Evolutionary conservation across 2,113 vertebrate species (phyloP).

Genomic region (Rana temporaria): DNA sequence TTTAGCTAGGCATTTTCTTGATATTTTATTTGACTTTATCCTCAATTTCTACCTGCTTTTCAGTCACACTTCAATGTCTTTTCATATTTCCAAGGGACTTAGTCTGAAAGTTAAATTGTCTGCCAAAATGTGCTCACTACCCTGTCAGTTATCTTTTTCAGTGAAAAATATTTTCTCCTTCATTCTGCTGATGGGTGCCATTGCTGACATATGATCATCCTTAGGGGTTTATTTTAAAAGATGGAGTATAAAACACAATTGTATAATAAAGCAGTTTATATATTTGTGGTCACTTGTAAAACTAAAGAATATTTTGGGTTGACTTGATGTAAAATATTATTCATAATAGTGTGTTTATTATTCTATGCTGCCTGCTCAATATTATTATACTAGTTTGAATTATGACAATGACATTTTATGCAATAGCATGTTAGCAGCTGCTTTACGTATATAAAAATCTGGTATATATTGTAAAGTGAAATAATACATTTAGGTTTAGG

Average conservation of each 20-base stretch:
- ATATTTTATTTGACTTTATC: conserved; percentile 14
- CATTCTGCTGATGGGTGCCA: conserved; percentile 49
- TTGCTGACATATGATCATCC: conserved; percentile 53
- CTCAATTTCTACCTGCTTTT: conserved; percentile 35
- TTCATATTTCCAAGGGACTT: conserved; percentile 50
- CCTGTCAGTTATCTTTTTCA: conserved; percentile 54
- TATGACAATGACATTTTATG: too few species aligned
- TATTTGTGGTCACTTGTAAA: not conserved
- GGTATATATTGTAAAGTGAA: too few species aligned
- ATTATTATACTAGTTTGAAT: too few species aligned
- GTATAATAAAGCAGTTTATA: not conserved
- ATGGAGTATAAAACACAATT: conserved; percentile 25
- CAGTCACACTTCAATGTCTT: conserved; percentile 41
- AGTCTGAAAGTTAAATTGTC: conserved; percentile 54
- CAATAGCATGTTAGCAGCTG: too few species aligned
- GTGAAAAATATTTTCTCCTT: conserved; percentile 53
- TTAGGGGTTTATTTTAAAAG: conserved; percentile 46
- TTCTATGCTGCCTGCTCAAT: too few species aligned
- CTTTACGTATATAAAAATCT: too few species aligned
- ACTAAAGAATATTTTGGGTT: too few species aligned
- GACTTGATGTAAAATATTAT: too few species aligned
- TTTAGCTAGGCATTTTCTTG: not conserved
- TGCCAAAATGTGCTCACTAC: conserved; percentile 55
- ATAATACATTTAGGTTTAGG: too few species aligned
- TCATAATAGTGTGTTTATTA: too few species aligned